Evolutionary conservation across 92 coral and sea anemone species (phyloP).

Genomic region (Bergia sp.): DNA sequence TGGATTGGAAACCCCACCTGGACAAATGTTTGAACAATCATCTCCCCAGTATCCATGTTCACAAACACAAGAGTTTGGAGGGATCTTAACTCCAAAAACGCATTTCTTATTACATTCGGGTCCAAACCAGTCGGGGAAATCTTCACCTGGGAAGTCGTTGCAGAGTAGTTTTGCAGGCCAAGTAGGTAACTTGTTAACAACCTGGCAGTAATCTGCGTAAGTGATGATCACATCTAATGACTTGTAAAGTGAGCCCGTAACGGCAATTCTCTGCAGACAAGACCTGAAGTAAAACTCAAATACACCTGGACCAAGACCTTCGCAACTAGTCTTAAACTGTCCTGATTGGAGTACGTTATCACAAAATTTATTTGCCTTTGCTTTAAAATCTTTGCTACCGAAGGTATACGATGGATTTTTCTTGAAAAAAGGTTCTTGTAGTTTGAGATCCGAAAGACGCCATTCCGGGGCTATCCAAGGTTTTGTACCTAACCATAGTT

Average conservation of each 20-base stretch:
- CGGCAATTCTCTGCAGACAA: conserved; percentile 47
- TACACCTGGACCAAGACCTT: conserved; percentile 58
- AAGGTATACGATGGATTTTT: conserved; percentile 37
- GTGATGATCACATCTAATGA: conserved; percentile 59
- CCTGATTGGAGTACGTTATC: conserved; percentile 35
- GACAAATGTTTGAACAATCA: conserved; percentile 63
- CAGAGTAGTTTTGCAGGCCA: conserved; percentile 68
- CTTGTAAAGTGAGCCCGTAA: conserved; percentile 27
- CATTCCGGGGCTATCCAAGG: conserved; percentile 70
- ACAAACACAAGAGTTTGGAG: conserved; percentile 45
- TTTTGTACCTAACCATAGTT: conserved; percentile 43
- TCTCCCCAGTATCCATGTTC: conserved; percentile 68
- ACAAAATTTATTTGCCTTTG: conserved; percentile 52
- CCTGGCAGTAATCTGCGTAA: conserved; percentile 65
- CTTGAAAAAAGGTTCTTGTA: conserved; percentile 52
- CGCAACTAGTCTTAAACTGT: conserved; percentile 44
- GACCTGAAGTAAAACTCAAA: conserved; percentile 55
- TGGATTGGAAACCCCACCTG: conserved; percentile 63
- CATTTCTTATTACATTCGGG: conserved; percentile 56
- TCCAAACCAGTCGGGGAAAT: conserved; percentile 69
- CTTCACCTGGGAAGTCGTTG: conserved; percentile 54
- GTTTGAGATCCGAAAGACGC: conserved; percentile 54
- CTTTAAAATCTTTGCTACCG: conserved; percentile 17
- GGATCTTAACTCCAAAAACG: conserved; percentile 34
- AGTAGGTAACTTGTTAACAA: conserved; percentile 32